These are phyloP conservation scores for Albula goreensis DNA, from an alignment of 2,113 vertebrate genomes.

Conservation along the genomic window DNA sequence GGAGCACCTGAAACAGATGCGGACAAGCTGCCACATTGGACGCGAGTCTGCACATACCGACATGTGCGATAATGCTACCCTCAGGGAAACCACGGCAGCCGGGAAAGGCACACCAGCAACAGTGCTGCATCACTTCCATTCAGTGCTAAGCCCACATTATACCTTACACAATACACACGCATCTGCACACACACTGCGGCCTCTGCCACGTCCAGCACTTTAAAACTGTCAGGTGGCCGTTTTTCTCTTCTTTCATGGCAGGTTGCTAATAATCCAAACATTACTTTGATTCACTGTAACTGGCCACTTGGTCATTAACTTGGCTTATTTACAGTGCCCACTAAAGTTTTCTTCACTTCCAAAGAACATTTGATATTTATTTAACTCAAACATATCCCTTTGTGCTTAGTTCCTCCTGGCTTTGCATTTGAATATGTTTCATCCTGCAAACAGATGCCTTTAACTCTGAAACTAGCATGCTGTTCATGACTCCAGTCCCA, in stretches of 20 bases:
- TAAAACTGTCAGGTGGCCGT: background rate
- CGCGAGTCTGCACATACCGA: background rate
- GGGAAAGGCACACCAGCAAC: background rate
- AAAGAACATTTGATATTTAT: too few relatives aligned
- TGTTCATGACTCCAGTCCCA: too few relatives aligned
- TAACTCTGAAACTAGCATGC: too few relatives aligned
- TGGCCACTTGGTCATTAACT: background rate
- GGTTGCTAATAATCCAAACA: background rate
- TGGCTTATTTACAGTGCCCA: background rate
- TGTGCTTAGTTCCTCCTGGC: too few relatives aligned
- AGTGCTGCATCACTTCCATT: background rate
- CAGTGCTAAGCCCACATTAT: constrained; percentile 10
- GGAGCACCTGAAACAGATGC: background rate
- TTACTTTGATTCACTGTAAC: background rate
- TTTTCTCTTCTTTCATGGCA: background rate
- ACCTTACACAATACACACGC: background rate
- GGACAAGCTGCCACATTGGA: background rate
- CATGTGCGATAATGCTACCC: constrained; percentile 4
- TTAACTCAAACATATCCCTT: too few relatives aligned
- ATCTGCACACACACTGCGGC: background rate
- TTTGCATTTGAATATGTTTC: too few relatives aligned
- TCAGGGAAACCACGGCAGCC: background rate
- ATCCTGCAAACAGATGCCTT: too few relatives aligned
- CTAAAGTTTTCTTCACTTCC: background rate
- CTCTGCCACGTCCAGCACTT: background rate